phyloP scores from a whole-genome alignment of 92 coral and sea anemone species.

The Metridium senile region DNA sequence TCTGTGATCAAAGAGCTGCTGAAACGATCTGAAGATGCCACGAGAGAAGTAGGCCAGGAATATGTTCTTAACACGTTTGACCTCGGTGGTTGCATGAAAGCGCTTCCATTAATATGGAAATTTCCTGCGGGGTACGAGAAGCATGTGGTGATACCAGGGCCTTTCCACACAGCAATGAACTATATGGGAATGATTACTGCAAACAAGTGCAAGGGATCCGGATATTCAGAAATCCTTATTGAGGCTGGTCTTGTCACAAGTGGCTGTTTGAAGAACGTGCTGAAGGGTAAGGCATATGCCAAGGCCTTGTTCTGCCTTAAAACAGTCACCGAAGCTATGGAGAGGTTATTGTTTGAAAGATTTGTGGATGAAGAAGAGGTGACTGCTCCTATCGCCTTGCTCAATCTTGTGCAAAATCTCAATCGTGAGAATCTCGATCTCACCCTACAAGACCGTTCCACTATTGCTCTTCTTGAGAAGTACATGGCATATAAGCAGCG shows the following conservation, averaged over 20 bases:
- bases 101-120: constrained; percentile 60
- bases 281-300: constrained; percentile 47
- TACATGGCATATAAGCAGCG: constrained; percentile 5
- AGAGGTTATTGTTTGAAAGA: constrained; percentile 46
- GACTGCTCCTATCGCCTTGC: constrained; percentile 19
- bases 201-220: constrained; percentile 50
- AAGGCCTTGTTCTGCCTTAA: constrained; percentile 52
- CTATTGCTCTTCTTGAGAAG: constrained; percentile 27
- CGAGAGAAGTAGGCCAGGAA: constrained; percentile 57
- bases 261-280: constrained; percentile 42
- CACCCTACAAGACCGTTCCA: constrained; percentile 18
- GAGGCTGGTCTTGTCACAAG: constrained; percentile 63
- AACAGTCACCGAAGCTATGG: constrained; percentile 47
- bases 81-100: constrained; percentile 58
- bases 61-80: constrained; percentile 60
- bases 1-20: constrained; percentile 42
- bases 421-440: constrained; percentile 32
- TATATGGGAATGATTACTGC: constrained; percentile 53
- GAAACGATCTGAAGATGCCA: constrained; percentile 57
- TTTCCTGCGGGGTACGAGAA: constrained; percentile 43
- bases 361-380: constrained; percentile 34
- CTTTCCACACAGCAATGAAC: constrained; percentile 58
- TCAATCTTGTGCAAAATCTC: constrained; percentile 24
- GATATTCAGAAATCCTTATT: constrained; percentile 46
- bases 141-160: constrained; percentile 52